Conservation (phyloP, 2,797 vertebrate species). For the Smutsia temminckii region DNA sequence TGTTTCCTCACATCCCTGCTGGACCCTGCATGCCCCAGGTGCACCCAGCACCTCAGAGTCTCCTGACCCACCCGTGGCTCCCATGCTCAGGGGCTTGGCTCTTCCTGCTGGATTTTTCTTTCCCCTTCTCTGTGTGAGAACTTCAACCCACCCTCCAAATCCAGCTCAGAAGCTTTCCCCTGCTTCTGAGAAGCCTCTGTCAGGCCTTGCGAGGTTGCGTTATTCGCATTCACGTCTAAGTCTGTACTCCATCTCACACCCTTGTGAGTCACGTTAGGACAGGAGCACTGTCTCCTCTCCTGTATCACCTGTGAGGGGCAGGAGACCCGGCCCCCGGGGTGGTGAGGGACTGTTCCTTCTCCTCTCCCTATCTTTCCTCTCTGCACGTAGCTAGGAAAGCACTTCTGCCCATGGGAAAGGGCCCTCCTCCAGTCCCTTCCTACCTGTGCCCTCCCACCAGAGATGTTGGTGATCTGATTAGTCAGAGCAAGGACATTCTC, state of each 20-base stretch:
- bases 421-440: not conserved
- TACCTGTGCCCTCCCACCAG: not conserved
- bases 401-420: not conserved
- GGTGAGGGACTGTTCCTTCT: not conserved
- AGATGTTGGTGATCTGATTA: not conserved
- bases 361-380: not conserved
- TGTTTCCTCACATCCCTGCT: not conserved
- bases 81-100: not conserved
- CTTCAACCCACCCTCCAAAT: not conserved
- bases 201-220: not conserved
- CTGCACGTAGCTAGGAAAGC: not conserved
- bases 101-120: not conserved
- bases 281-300: not conserved
- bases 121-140: not conserved
- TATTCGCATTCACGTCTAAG: rapidly evolving
- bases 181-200: not conserved
- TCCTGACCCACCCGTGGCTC: not conserved
- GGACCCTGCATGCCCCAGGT: not conserved
- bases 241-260: not conserved
- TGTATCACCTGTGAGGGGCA: not conserved
- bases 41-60: not conserved
- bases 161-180: not conserved
- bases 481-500: not conserved
- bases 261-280: not conserved
- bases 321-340: not conserved